Percentiles rank a stretch among this genome's conserved stretches.
phyloP scores from a whole-genome alignment of 2,888 invertebrate species.

The Platypus cylindrus region DNA sequence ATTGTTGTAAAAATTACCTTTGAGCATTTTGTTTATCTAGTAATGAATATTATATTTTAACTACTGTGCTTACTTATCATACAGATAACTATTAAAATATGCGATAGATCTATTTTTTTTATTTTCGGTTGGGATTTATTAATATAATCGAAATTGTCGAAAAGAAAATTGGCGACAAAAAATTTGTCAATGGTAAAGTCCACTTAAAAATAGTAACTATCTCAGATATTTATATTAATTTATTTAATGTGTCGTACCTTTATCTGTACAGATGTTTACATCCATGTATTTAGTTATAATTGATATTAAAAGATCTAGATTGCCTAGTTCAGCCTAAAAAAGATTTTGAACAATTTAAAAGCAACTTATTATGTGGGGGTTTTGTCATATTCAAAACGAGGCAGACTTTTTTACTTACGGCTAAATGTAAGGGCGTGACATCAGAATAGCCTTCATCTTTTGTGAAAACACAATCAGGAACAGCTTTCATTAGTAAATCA shows the following conservation, averaged over 20 bases:
- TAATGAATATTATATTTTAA: too few species aligned
- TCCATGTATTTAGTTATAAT: conserved; percentile 42
- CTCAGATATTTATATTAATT: too few species aligned
- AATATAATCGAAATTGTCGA: too few species aligned
- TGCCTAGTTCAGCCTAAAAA: conserved; percentile 41
- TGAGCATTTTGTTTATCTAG: too few species aligned
- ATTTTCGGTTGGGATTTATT: too few species aligned
- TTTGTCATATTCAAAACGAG: background rate
- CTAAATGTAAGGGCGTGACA: conserved; percentile 44
- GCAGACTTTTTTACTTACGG: conserved; percentile 28
- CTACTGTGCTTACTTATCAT: too few species aligned
- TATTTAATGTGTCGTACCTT: conserved; percentile 18
- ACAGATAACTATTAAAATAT: too few species aligned
- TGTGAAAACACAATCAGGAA: conserved; percentile 17
- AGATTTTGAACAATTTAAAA: background rate
- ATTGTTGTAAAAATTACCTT: too few species aligned
- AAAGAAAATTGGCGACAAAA: too few species aligned
- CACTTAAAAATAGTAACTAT: too few species aligned
- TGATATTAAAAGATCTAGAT: conserved; percentile 41
- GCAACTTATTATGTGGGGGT: background rate
- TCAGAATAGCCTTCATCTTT: conserved; percentile 22
- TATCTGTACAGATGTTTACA: conserved; percentile 42
- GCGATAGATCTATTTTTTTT: too few species aligned
- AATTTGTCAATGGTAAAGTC: too few species aligned
- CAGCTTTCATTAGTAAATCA: conserved; percentile 30